Evolutionary conservation across 1,140 invertebrate genomes (phyloP), one percentile per base, ranked within the genome.

Genomic region (Aphaenogaster ashmeadi): DNA sequence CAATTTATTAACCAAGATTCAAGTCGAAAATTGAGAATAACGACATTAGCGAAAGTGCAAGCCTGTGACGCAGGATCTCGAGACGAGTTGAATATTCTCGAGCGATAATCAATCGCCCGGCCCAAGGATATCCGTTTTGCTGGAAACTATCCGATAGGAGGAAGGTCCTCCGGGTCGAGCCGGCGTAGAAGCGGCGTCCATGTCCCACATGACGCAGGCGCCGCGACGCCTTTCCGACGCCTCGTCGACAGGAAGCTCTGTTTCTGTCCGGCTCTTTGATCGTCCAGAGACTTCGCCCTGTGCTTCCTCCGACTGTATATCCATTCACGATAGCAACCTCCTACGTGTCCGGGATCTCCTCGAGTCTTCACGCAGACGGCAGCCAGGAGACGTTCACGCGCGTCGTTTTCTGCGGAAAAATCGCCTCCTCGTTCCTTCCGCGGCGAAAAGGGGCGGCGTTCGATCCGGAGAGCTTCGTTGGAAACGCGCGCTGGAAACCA

Each of bases 301-400:
- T 91, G 87, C 77, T 60, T 27, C 58, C 69, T 58, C 88, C 80
- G 72, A n/a, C 41, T 33, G 58, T 67, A 88, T 86, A 69, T 90
- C 87, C 93, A 94, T 94, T 94, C 93, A 93, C 93, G 87, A 89
- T 89, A 87, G 80, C 52, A 33, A 66, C 36, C 50, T 15, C 36
- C 44, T 33, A 36, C 60, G 64, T 8, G 64, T 71, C 21, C 36
- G 36, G 78, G 41, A 50, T 27, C 41, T 27, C 62, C 21, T 33
- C 56, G 47, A 81, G 78, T 78, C 21, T 78, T 78, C 69, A 18
- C 27, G 21, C 41, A 60, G 33, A 41, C 41, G 44, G 41, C n/a
- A 38, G 11, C 38, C 50, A 41, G 33, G 47, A 44, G n/a, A 66
- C 44, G 15, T 56, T 71, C 33, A 50, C 52, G 69, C 47, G 47